Evolutionary conservation across 2,888 invertebrate species (phyloP), one percentile per base, ranked within the genome.

Genomic region (Cistogaster globosa): DNA sequence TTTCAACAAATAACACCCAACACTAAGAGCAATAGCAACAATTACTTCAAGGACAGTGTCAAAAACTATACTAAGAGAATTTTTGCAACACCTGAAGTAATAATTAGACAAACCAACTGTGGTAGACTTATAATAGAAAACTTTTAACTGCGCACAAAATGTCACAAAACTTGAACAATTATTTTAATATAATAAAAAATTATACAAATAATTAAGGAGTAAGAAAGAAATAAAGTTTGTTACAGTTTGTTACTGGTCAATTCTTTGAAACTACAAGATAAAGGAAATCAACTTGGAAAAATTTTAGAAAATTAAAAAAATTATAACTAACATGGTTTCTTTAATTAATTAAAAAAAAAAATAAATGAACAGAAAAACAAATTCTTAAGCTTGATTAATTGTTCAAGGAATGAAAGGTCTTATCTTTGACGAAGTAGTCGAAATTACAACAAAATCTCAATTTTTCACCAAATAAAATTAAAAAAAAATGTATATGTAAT

Each of bases 61-160:
- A 45, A 9, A 20, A 63, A 62, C 11, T 16, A 48, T 48, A 67
- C 58, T 14, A 75, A 57, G 42, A 76, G 71, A 84, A 63, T 74
- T 75, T 78, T 82, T 82, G 79, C 82, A 85, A 79, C 85, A 85
- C 85, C 85, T 85, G 75, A 82, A 85, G 85, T 82, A 82, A 85
- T 76, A 85, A 85, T 82, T 75, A 85, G 74, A 85, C 77, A 82
- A 32, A 85, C 74, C 78, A 85, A 82, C 69, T 53, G 42, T 42
- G 12, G 42, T 42, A 58, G 32, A 74, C n/a, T n/a, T n/a, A 67
- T 20, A 42, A 72, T 22, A 83, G 63, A 78, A 85, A 85, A 75
- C 71, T 85, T 85, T 85, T 85, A 85, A 85, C 82, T 85, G 82
- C 85, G 79, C 69, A 60, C 38, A 57, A 75, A 81, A 81, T 75